A percentile compares a stretch with the other conserved stretches of the same genome.
These are phyloP conservation scores for Telenomus remus DNA, from an alignment of 1,140 invertebrate species.

Conservation along the genomic window DNA sequence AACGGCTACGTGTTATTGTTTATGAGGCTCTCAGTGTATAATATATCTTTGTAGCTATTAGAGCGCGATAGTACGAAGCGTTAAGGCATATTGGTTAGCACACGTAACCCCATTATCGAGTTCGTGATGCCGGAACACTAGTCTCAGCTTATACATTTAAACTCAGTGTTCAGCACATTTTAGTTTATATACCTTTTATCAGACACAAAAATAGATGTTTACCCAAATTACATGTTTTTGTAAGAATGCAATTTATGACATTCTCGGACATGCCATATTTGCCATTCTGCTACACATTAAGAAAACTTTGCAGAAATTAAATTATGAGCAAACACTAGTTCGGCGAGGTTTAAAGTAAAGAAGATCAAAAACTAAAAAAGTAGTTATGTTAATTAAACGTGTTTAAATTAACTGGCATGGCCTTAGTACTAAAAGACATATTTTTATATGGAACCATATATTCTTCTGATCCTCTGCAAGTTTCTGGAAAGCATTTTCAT, in stretches of 20 bases:
- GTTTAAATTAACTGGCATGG: too few species aligned
- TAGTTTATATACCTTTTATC: constrained; percentile 58
- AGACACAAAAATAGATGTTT: constrained; percentile 59
- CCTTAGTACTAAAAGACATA: too few species aligned
- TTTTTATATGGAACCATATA: too few species aligned
- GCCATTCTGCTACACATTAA: too few species aligned
- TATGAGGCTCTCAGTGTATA: constrained; percentile 63
- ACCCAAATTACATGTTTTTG: too few species aligned
- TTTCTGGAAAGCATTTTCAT: constrained; percentile 68
- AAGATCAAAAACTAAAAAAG: too few species aligned
- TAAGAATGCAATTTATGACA: too few species aligned
- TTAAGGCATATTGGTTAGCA: constrained; percentile 47
- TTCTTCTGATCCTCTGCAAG: constrained; percentile 18
- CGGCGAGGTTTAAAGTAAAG: too few species aligned
- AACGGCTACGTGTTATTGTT: constrained; percentile 69
- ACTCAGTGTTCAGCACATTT: constrained; percentile 38
- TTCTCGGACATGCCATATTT: too few species aligned
- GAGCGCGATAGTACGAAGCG: constrained; percentile 62
- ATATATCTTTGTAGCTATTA: constrained; percentile 66
- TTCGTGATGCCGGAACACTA: constrained; percentile 68
- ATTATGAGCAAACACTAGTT: too few species aligned
- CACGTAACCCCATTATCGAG: constrained; percentile 67
- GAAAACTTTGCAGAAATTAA: too few species aligned
- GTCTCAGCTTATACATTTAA: constrained; percentile 60
- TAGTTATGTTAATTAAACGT: too few species aligned